Evolutionary conservation across 2,888 invertebrate genomes (phyloP), one percentile per base, ranked within the genome.

Genomic region (Nasonia oneida): DNA sequence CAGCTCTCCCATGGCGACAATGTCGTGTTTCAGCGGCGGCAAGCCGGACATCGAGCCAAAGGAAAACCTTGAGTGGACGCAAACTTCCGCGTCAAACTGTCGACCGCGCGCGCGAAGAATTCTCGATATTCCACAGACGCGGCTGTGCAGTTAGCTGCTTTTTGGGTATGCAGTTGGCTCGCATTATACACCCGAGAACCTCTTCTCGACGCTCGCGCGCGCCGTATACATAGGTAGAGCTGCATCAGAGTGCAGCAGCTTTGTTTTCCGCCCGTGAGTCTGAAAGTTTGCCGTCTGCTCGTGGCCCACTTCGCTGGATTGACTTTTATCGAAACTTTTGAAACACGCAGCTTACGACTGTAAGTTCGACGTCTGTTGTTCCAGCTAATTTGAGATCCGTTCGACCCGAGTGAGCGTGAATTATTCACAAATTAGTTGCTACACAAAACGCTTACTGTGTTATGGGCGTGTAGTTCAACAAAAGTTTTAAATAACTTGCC

Each of bases 271-370:
- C 37, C 29, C 29, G 67, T 14, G 67, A 67, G 33, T 67, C 23
- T 67, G 29, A 29, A 67, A 67, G 14, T 67, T 67, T 67, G 67
- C 67, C 50, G 75, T 47, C 23, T 50, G 29, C 53, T 50, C 53
- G 75, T 50, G 75, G 50, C 50, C 75, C 23, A 75, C 50, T 50
- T 50, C 10, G 29, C 12, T 42, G 75, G 53, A 53, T 75, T 50
- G 50, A 75, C 50, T 75, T 75, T 75, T 75, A 75, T 50, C 33
- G 50, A 50, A 50, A 75, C 39, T 50, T 75, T 75, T 23, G 50
- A 50, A 29, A 42, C 75, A 50, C 12, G 50, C 33, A 67, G 67
- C 67, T 67, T 67, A 67, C 67, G 29, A n/a, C 67, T 29, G 29
- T 33, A 75, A 75, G 33, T 53, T 29, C 53, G 14, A 29, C 23